These are phyloP conservation scores for Oxygymnocypris stewartii DNA, from an alignment of 2,113 vertebrate species.

Conservation along the genomic window DNA sequence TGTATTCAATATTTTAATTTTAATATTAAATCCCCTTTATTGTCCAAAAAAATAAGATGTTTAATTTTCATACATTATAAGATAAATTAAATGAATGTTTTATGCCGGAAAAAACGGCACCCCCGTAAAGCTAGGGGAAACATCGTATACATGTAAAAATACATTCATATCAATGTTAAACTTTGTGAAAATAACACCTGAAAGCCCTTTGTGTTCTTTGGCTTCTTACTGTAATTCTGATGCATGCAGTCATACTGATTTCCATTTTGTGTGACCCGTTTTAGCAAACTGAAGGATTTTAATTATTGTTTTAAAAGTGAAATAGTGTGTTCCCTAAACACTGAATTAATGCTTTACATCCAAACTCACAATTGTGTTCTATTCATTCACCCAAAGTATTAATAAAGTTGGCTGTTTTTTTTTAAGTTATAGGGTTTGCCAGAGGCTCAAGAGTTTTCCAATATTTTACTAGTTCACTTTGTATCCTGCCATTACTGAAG, in stretches of 20 bases:
- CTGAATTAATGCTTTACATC: background rate
- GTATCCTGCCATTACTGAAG: background rate
- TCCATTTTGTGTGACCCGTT: background rate
- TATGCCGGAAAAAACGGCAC: too few species aligned
- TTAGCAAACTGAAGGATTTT: background rate
- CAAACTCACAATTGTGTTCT: background rate
- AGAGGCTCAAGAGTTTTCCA: background rate
- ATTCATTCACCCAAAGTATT: background rate
- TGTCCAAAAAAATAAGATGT: too few species aligned
- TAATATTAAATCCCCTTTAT: too few species aligned
- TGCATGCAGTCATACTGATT: background rate
- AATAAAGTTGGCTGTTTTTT: background rate
- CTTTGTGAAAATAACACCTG: background rate
- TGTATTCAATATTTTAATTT: too few species aligned
- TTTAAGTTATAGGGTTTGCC: background rate
- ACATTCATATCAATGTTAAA: background rate
- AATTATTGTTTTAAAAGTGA: background rate
- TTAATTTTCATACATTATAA: too few species aligned
- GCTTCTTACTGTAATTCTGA: background rate
- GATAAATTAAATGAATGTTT: too few species aligned
- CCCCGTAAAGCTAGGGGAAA: too few species aligned
- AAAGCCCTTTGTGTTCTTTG: background rate
- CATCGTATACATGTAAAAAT: background rate
- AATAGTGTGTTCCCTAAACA: background rate
- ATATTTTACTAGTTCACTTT: conserved; percentile 7